A percentile compares a stretch with the other conserved stretches of the same genome.
phyloP scores from a whole-genome alignment of 2,113 vertebrate species.

The Ibidorhyncha struthersii region DNA sequence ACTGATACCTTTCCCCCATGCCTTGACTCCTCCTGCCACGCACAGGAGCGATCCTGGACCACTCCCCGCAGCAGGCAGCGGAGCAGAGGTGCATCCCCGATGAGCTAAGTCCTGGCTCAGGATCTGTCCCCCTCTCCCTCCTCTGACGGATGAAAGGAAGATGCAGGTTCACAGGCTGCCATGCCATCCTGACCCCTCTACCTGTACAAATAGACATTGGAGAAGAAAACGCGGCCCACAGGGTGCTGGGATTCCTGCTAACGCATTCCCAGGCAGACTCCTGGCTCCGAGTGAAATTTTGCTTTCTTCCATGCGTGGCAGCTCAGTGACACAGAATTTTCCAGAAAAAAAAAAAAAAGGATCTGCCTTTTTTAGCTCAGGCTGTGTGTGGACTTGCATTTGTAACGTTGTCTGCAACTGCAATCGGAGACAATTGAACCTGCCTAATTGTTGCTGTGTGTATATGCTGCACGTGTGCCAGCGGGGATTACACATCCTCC shows the following conservation, averaged over 20 bases:
- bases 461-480: background rate
- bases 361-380: background rate
- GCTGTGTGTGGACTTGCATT: slow-evolving; percentile 1
- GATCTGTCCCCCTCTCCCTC: background rate
- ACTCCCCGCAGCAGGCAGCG: background rate
- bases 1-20: background rate
- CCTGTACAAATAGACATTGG: background rate
- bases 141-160: background rate
- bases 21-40: background rate
- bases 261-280: background rate
- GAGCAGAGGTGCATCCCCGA: background rate
- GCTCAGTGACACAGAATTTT: background rate
- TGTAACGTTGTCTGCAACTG: background rate
- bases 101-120: background rate
- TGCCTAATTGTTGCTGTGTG: slow-evolving; percentile 1
- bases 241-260: background rate
- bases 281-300: background rate
- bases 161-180: background rate
- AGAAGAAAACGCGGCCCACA: accelerated
- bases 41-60: background rate
- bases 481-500: background rate
- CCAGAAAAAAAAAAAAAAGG: background rate
- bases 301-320: background rate
- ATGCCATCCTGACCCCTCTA: background rate
- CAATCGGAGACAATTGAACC: background rate